These are phyloP conservation scores for Adelosebastes latens DNA, from an alignment of 2,797 vertebrate species.

Conservation along the genomic window DNA sequence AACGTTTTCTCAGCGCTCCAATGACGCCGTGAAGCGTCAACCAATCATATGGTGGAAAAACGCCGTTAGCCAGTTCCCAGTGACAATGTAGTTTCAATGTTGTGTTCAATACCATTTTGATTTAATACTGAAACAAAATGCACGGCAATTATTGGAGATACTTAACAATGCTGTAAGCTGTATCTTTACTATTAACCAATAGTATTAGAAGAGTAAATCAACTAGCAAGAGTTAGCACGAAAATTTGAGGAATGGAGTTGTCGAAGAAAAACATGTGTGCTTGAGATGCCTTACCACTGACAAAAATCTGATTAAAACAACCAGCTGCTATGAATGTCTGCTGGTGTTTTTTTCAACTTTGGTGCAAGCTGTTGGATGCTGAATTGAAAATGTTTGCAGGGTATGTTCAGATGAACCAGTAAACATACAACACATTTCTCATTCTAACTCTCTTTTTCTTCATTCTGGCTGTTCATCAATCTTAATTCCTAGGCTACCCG, in stretches of 20 bases:
- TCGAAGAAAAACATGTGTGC: neutral
- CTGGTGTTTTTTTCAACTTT: neutral
- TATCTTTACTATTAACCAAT: neutral
- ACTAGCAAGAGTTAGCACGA: neutral
- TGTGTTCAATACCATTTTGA: neutral
- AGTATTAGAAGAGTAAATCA: neutral
- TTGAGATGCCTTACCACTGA: neutral
- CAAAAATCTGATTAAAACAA: neutral
- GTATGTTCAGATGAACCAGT: neutral
- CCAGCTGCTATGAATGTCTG: neutral
- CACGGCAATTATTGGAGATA: neutral
- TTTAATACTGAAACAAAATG: neutral
- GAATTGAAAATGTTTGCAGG: neutral
- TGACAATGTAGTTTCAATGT: neutral
- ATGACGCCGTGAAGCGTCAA: no score
- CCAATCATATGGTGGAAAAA: no score
- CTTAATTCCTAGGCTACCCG: neutral
- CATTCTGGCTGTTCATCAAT: constrained; percentile 14
- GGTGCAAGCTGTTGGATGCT: neutral
- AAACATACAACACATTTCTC: constrained; percentile 14
- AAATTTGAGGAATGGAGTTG: neutral
- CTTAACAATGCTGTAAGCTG: neutral
- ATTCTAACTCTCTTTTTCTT: neutral
- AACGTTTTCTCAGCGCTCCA: no score
- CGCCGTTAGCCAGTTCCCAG: no score